Conservation (phyloP, 2,888 invertebrate genomes). For the Epinotia demarniana region DNA sequence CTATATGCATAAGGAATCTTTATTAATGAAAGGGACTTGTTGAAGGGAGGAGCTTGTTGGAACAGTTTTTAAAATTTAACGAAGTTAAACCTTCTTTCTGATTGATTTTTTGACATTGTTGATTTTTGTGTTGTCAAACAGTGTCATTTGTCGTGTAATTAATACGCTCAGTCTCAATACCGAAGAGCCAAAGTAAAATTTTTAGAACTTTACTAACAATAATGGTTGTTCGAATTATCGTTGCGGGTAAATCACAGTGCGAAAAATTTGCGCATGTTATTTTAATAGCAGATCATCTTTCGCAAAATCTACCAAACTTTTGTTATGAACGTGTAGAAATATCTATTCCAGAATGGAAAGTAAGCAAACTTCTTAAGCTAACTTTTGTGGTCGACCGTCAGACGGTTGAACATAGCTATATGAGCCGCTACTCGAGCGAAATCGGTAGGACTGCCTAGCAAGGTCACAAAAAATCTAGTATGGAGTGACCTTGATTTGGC, state of each 20-base stretch:
- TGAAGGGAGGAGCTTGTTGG: too few relatives aligned
- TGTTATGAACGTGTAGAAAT: conserved; percentile 78
- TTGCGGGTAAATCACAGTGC: conserved; percentile 84
- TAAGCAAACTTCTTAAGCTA: conserved; percentile 50
- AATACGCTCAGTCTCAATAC: too few relatives aligned
- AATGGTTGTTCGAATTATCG: conserved; percentile 81
- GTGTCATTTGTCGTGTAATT: not conserved
- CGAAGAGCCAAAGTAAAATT: too few relatives aligned
- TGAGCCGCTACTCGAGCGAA: too few relatives aligned
- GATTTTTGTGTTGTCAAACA: not conserved
- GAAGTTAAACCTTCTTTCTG: not conserved
- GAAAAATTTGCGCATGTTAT: conserved; percentile 80
- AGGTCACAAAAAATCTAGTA: too few relatives aligned
- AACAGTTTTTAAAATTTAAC: not conserved
- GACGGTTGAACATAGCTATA: too few relatives aligned
- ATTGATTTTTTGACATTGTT: not conserved
- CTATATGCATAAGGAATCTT: too few relatives aligned
- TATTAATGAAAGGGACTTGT: too few relatives aligned
- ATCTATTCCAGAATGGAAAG: conserved; percentile 80
- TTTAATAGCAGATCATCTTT: conserved; percentile 82
- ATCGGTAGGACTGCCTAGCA: too few relatives aligned
- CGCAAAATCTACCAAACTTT: conserved; percentile 83
- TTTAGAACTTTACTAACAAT: conserved; percentile 18
- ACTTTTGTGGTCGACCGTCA: not conserved
- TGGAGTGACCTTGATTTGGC: too few relatives aligned